phyloP scores from a whole-genome alignment of 2,113 vertebrate species.

The Cranoglanis bouderius region DNA sequence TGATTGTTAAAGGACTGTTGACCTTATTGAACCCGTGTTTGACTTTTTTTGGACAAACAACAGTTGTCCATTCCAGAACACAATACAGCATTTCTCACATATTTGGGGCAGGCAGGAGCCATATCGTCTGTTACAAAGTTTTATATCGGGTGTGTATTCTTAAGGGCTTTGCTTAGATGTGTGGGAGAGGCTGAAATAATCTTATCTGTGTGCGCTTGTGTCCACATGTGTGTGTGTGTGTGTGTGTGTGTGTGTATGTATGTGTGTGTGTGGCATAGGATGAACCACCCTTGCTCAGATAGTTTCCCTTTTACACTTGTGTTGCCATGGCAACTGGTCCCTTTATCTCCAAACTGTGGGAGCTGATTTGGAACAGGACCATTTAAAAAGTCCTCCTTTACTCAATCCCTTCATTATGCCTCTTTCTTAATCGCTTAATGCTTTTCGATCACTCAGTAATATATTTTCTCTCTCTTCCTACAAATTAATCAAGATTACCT shows the following conservation, averaged over 20 bases:
- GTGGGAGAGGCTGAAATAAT: slow-evolving; percentile 69
- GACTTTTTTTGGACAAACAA: slow-evolving; percentile 3
- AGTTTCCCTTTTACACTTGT: slow-evolving; percentile 72
- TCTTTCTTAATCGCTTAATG: not conserved
- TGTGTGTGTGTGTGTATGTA: not conserved
- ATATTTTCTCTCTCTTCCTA: not conserved
- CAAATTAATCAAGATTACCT: not conserved
- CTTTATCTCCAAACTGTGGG: slow-evolving; percentile 77
- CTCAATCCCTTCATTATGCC: slow-evolving; percentile 8
- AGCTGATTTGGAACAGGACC: slow-evolving; percentile 70
- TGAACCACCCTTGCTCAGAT: slow-evolving; percentile 70
- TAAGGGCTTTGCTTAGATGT: slow-evolving; percentile 63
- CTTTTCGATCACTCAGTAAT: not conserved
- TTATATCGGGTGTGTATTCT: slow-evolving; percentile 59
- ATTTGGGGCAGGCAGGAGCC: slow-evolving; percentile 54
- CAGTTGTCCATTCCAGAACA: slow-evolving; percentile 39
- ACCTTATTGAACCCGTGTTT: slow-evolving; percentile 49
- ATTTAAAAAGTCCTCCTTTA: slow-evolving; percentile 62
- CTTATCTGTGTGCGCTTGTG: slow-evolving; percentile 67
- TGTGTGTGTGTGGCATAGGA: slow-evolving; percentile 47
- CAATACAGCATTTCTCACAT: slow-evolving; percentile 65
- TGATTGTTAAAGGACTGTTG: slow-evolving; percentile 67
- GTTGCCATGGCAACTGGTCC: slow-evolving; percentile 87
- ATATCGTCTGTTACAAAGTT: slow-evolving; percentile 52
- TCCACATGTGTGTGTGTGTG: slow-evolving; percentile 29